Percentiles rank a stretch among this genome's conserved stretches.
Conservation (phyloP, 2,113 vertebrate genomes). For the Lophius piscatorius region DNA sequence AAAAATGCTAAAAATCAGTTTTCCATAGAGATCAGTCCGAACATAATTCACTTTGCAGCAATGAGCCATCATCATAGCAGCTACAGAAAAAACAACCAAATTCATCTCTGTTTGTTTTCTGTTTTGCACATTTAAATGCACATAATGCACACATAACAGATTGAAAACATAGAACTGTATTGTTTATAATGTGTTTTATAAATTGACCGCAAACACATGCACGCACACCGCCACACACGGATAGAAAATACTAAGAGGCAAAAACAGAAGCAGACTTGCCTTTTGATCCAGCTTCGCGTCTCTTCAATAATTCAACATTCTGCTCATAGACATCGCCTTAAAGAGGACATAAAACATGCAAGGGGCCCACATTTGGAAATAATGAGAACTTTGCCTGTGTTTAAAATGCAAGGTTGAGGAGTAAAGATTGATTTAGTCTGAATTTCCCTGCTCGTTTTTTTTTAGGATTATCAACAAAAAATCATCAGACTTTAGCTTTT, state of each 20-base stretch:
- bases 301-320: constrained; percentile 81
- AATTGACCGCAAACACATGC: constrained; percentile 12
- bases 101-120: too few relatives aligned
- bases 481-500: constrained; percentile 6
- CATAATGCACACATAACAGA: too few relatives aligned
- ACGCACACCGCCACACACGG: constrained; percentile 33
- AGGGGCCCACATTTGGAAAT: constrained; percentile 71
- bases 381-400: constrained; percentile 66
- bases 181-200: constrained; percentile 1
- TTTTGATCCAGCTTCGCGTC: constrained; percentile 76
- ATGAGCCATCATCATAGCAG: too few relatives aligned
- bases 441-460: constrained; percentile 26
- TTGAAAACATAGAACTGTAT: too few relatives aligned
- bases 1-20: too few relatives aligned
- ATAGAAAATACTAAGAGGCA: constrained; percentile 46
- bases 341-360: constrained; percentile 76
- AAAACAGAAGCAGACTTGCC: constrained; percentile 66
- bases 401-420: constrained; percentile 65
- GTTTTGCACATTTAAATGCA: too few relatives aligned
- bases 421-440: constrained; percentile 64
- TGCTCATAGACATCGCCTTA: constrained; percentile 75
- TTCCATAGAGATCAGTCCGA: too few relatives aligned
- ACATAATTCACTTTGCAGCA: too few relatives aligned
- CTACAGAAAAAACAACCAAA: too few relatives aligned
- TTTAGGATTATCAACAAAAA: constrained; percentile 26